Conservation (phyloP, 2,113 vertebrate species). For the Microtus pennsylvanicus region DNA sequence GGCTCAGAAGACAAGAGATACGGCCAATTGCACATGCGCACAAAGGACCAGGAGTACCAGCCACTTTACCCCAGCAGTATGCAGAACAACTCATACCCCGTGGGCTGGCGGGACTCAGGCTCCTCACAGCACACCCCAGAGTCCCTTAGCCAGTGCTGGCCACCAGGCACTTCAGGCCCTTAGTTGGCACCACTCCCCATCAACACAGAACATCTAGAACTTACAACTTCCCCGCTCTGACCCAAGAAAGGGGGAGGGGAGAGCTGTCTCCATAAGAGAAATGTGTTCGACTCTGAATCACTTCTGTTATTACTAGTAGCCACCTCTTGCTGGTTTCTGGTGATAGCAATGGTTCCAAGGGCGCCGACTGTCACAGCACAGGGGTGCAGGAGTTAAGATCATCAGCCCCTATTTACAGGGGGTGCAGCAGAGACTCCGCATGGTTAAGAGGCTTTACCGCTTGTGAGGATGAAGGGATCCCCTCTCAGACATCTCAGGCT, state of each 20-base stretch:
- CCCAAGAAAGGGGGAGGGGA: neutral
- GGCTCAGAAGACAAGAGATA: conserved; percentile 23
- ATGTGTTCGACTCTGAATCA: neutral
- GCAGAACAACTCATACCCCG: neutral
- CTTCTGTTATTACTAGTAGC: neutral
- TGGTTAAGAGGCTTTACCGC: neutral
- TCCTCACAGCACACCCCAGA: neutral
- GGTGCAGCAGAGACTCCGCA: neutral
- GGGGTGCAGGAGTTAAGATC: neutral
- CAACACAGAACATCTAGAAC: neutral
- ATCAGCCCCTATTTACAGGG: neutral
- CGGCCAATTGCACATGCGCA: accelerated
- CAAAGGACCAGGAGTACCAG: neutral
- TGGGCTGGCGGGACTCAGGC: neutral
- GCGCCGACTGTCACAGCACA: neutral
- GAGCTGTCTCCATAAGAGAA: neutral
- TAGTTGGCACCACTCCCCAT: neutral
- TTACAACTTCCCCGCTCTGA: neutral
- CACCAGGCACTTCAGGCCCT: neutral
- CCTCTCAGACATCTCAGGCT: neutral
- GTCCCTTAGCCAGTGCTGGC: neutral
- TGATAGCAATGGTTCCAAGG: neutral
- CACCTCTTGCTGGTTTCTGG: neutral
- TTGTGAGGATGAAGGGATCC: neutral
- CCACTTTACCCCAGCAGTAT: neutral